A percentile compares a stretch with the other conserved stretches of the same genome.
Conservation (phyloP, 1,140 invertebrate species). For the Gryon sp. region DNA sequence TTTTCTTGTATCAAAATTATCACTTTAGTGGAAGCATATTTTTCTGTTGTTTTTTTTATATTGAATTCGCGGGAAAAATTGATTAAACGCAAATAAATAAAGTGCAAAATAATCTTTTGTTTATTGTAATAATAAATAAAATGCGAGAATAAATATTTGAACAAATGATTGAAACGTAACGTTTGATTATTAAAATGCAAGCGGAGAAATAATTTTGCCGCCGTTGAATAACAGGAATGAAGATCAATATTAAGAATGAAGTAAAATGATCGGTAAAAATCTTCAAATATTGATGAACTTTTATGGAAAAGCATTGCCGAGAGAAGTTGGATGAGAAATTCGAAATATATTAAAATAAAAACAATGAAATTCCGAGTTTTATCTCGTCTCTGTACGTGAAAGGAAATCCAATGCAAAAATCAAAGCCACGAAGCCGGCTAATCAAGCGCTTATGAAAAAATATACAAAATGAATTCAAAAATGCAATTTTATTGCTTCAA, state of each 20-base stretch:
- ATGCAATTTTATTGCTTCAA: neutral
- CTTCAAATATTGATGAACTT: slow-evolving; percentile 23
- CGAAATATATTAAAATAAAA: slow-evolving; percentile 9
- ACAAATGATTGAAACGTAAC: no score
- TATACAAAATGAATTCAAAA: neutral
- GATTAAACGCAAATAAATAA: no score
- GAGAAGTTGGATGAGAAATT: slow-evolving; percentile 1
- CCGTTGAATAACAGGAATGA: slow-evolving; percentile 10
- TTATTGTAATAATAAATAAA: no score
- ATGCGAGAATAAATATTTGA: no score
- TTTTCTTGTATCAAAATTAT: no score
- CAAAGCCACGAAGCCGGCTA: neutral
- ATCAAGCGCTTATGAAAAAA: neutral
- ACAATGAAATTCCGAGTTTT: slow-evolving; percentile 1
- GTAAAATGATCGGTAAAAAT: slow-evolving; percentile 13
- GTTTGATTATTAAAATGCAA: slow-evolving; percentile 11
- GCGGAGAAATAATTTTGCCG: slow-evolving; percentile 1
- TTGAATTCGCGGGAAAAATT: no score
- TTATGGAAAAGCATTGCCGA: slow-evolving; percentile 13
- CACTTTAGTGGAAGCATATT: no score
- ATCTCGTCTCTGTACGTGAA: neutral
- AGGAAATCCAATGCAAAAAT: neutral
- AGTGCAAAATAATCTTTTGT: no score
- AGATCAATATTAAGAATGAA: slow-evolving; percentile 23
- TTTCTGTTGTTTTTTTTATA: no score